Conservation (phyloP, 2,113 vertebrate species). For the Sula dactylatra region DNA sequence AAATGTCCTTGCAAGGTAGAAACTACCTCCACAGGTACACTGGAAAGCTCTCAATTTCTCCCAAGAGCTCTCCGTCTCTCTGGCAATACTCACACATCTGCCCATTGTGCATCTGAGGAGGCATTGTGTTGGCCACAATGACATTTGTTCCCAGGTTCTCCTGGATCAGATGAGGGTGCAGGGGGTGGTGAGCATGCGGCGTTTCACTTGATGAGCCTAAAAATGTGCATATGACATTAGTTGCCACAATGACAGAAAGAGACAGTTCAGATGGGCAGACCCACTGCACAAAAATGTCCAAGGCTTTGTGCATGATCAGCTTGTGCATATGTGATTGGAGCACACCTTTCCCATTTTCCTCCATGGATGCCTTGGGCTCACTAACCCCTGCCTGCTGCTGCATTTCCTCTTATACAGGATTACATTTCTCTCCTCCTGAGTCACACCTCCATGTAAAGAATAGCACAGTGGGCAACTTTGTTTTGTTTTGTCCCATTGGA, state of each 20-base stretch:
- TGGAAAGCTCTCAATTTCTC: neutral
- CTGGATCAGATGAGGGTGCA: slow-evolving; percentile 96
- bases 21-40: neutral
- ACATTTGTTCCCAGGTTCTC: slow-evolving; percentile 95
- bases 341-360: neutral
- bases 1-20: neutral
- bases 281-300: neutral
- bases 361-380: neutral
- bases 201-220: slow-evolving; percentile 91
- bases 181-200: slow-evolving; percentile 88
- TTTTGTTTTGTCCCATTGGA: neutral
- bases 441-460: neutral
- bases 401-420: neutral
- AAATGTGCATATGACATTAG: neutral
- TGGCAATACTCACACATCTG: slow-evolving; percentile 92
- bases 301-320: neutral
- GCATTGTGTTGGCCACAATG: slow-evolving; percentile 90
- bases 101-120: slow-evolving; percentile 90
- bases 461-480: neutral
- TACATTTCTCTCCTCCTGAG: neutral
- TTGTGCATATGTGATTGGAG: neutral
- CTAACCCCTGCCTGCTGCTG: neutral
- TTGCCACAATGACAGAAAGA: neutral
- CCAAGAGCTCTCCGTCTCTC: neutral
- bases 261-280: neutral